Base-by-base conservation (phyloP, 2,888 invertebrate species). In the Eumerus sabulonum region DNA sequence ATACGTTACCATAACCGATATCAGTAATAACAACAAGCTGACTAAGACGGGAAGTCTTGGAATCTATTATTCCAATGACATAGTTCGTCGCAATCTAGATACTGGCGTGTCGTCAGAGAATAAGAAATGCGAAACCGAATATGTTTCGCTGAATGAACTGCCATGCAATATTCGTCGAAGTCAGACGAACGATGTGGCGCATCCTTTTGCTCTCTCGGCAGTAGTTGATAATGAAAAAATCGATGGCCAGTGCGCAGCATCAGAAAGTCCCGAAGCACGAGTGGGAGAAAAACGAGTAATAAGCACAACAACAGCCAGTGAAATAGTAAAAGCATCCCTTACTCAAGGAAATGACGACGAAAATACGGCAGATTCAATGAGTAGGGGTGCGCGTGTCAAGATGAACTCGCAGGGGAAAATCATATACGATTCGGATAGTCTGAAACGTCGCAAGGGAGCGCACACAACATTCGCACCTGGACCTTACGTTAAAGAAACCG, bases 391-490 rank as follows among this genome's bases (percentile, higher is more conserved):
- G 17, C 92, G 95, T 85, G 95, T 96, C 44, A 94, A 94, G 38
- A 89, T 96, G 48, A 95, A 96, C 88, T 94, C 96, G 18, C 94
- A 94, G 85, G 97, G 96, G 59, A 95, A 95, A 91, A 95, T 96
- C 48, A 94, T 96, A 76, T 96, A 94, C 89, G 94, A 94, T 81
- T 96, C 96, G 16, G 96, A 96, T 84, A 96, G 96, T 85, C 89
- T 96, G 82, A 93, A 93, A 86, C 91, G 95, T 84, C 87, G 88
- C 83, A 95, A 95, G 90, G 94, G 93, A 74, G 93, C 94, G 13
- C 94, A 95, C 85, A 94, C 95, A 40, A 95, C 96, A 36, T 96
- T 96, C 85, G 95, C 95, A 90, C 96, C 96, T 66, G 96, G 96
- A 83, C 95, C 95, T 47, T 94, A 94, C 87, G 94, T 96, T 18